A percentile compares a stretch with the other conserved stretches of the same genome.
Evolutionary conservation across 1,140 invertebrate genomes (phyloP).

Genomic region (Lordiphosa clarofinis): DNA sequence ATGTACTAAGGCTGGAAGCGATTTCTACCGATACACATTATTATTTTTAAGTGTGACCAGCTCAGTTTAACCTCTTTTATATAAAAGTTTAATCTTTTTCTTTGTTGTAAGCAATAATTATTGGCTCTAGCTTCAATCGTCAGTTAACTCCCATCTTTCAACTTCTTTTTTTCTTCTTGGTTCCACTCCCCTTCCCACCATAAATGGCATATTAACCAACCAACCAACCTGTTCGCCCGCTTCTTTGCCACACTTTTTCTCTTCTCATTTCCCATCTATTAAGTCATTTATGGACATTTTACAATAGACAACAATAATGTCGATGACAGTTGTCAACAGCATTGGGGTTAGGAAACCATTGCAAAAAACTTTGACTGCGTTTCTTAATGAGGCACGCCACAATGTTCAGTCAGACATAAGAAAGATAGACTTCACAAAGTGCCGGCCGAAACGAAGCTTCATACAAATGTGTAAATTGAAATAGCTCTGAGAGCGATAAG

Average conservation of each 20-base stretch:
- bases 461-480: constrained; percentile 61
- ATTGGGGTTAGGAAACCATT: constrained; percentile 71
- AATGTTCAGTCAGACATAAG: constrained; percentile 37
- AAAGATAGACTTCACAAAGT: constrained; percentile 31
- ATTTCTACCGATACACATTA: too few species aligned
- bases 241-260: constrained; percentile 49
- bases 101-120: too few species aligned
- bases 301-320: constrained; percentile 17
- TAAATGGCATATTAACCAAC: constrained; percentile 22
- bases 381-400: constrained; percentile 52
- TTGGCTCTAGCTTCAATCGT: too few species aligned
- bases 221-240: constrained; percentile 53
- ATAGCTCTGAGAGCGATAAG: constrained; percentile 45
- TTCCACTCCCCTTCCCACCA: background rate
- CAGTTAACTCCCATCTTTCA: too few species aligned
- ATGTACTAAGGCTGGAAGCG: too few species aligned
- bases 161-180: too few species aligned
- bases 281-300: constrained; percentile 58
- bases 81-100: too few species aligned
- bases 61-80: too few species aligned
- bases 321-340: constrained; percentile 29
- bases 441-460: constrained; percentile 24
- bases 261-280: constrained; percentile 21
- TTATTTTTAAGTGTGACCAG: too few species aligned
- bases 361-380: constrained; percentile 39